Percentiles rank a stretch among this genome's conserved stretches.
phyloP scores from a whole-genome alignment of 2,888 invertebrate species.

The Phrixothrix hirtus region DNA sequence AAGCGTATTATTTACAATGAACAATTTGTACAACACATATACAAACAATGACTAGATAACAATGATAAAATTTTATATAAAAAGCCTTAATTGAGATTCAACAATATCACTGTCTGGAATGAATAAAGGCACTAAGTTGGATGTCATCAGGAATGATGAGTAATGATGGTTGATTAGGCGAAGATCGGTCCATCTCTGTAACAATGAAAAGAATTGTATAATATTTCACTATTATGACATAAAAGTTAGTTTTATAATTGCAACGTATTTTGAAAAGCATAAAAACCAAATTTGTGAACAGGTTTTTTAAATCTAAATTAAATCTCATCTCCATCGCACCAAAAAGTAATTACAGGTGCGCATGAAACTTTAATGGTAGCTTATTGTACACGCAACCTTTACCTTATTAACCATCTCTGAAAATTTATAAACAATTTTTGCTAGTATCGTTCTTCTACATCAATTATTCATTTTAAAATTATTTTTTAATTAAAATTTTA shows the following conservation, averaged over 20 bases:
- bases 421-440: not conserved
- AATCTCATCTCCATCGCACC: slow-evolving; percentile 21
- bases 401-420: not conserved
- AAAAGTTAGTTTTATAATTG: slow-evolving; percentile 21
- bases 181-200: slow-evolving; percentile 41
- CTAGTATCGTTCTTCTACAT: too few relatives aligned
- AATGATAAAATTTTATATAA: slow-evolving; percentile 48
- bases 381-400: slow-evolving; percentile 3
- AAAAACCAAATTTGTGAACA: slow-evolving; percentile 7
- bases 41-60: slow-evolving; percentile 52
- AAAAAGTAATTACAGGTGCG: slow-evolving; percentile 19
- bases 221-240: slow-evolving; percentile 27
- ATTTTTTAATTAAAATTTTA: too few relatives aligned
- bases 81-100: slow-evolving; percentile 39
- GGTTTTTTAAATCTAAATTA: slow-evolving; percentile 22
- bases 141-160: slow-evolving; percentile 30
- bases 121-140: slow-evolving; percentile 51
- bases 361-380: slow-evolving; percentile 8
- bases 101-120: slow-evolving; percentile 52
- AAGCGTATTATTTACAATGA: slow-evolving; percentile 28
- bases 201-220: slow-evolving; percentile 34
- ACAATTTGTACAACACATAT: slow-evolving; percentile 40
- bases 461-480: too few relatives aligned
- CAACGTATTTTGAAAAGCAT: slow-evolving; percentile 13
- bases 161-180: slow-evolving; percentile 31